Conservation (phyloP, 1,140 invertebrate genomes). For the Odontomachus brunneus region DNA sequence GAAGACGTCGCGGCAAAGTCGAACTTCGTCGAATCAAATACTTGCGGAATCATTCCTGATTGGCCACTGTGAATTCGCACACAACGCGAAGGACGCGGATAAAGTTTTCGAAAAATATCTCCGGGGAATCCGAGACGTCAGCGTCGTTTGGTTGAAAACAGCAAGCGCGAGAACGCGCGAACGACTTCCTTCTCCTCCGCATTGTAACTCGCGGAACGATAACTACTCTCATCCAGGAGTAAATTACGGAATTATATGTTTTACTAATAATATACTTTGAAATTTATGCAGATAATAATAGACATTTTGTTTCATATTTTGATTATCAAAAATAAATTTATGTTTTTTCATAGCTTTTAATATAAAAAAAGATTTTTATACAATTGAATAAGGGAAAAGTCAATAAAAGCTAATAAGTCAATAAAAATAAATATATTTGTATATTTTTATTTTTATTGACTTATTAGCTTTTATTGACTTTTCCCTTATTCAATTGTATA, state of each 20-base stretch:
- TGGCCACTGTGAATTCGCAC: constrained; percentile 53
- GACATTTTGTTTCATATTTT: no score
- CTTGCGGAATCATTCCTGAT: constrained; percentile 59
- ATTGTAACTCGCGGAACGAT: constrained; percentile 2
- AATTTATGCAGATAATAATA: no score
- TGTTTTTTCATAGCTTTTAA: no score
- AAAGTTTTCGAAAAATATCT: constrained; percentile 62
- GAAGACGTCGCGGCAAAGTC: constrained; percentile 7
- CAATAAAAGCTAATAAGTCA: no score
- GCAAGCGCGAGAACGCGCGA: constrained; percentile 17
- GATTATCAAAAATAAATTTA: no score
- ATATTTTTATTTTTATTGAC: no score
- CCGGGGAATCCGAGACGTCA: constrained; percentile 29
- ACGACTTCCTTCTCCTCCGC: background rate
- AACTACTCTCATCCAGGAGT: background rate
- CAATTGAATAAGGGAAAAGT: no score
- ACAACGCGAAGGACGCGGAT: constrained; percentile 23
- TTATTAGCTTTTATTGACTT: no score
- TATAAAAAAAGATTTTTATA: no score
- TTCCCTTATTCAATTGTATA: no score
- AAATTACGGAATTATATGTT: constrained; percentile 20
- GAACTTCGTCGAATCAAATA: constrained; percentile 44
- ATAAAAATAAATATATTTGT: no score
- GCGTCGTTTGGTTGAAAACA: constrained; percentile 34
- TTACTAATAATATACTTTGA: no score